phyloP scores from a whole-genome alignment of 2,113 vertebrate species.

The Festucalex cinctus region DNA sequence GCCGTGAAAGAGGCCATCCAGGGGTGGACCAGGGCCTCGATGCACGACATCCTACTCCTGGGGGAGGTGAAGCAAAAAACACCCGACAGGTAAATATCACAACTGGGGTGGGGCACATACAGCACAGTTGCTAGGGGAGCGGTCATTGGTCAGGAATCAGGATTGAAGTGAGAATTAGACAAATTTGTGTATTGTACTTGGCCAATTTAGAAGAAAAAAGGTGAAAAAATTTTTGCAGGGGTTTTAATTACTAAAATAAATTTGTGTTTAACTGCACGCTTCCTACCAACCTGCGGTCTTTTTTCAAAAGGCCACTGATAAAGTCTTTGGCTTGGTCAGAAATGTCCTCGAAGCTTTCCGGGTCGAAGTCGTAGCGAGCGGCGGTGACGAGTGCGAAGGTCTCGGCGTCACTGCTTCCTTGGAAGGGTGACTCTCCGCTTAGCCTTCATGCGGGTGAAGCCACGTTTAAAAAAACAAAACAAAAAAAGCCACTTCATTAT shows the following conservation, averaged over 20 bases:
- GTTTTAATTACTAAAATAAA: no score
- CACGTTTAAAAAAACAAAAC: no score
- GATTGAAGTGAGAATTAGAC: no score
- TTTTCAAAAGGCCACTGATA: conserved; percentile 77
- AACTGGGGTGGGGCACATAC: no score
- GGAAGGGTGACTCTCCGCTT: conserved; percentile 84
- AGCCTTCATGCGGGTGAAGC: no score
- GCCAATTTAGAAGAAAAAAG: no score
- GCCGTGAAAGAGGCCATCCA: conserved; percentile 76
- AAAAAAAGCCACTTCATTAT: no score
- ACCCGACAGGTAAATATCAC: neutral
- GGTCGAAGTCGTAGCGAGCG: conserved; percentile 74
- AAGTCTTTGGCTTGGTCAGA: conserved; percentile 83
- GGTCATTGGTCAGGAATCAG: no score
- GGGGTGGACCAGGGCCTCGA: conserved; percentile 72
- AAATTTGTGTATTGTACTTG: neutral
- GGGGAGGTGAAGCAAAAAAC: neutral
- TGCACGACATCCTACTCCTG: conserved; percentile 75
- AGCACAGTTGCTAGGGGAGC: no score
- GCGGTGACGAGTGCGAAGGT: conserved; percentile 76
- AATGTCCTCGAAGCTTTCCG: conserved; percentile 79
- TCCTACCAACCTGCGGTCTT: conserved; percentile 68
- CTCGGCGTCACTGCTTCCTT: conserved; percentile 77
- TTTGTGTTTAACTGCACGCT: neutral
- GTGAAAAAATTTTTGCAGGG: no score